Evolutionary conservation across 2,113 vertebrate genomes (phyloP), one percentile per base, ranked within the genome.

Genomic region (Zeus faber): DNA sequence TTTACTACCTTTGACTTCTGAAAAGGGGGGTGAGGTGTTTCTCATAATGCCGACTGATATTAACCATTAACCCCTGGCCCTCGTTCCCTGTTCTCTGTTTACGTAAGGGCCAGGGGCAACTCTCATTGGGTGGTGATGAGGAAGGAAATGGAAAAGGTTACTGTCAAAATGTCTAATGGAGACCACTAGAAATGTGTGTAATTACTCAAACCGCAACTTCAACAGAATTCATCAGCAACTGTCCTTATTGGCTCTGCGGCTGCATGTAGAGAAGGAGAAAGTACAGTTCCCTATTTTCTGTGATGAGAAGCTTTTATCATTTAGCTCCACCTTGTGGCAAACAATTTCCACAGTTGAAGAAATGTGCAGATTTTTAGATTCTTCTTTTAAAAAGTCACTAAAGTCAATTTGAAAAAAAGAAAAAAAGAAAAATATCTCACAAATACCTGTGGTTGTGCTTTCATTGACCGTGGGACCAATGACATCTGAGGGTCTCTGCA

Each of bases 271-370:
- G 11, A 35, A 14, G 11, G 3, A 13, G 33, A 1, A 4, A 1
- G 3, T 14, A n/a, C n/a, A n/a, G 22, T 44, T 6, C 41, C 2
- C 37, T 0, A 3, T 25, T 5, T 21, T 20, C 4, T 2, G 13
- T 2, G 33, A 9, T 7, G 6, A 18, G 26, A 49, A n/a, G 4
- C 4, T 3, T 6, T 70, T 44, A 29, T 47, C 18, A n/a, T 33
- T 24, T 72, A 53, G 58, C 74, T 58, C 84, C 87, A 83, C 47
- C 87, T 81, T 65, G 81, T 87, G 85, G 75, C 31, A 1, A 54
- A 35, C 58, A 25, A 0, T n/a, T n/a, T n/a, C n/a, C n/a, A n/a
- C n/a, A n/a, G n/a, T n/a, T n/a, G n/a, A n/a, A n/a, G n/a, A n/a
- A n/a, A n/a, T n/a, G n/a, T n/a, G n/a, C n/a, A n/a, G n/a, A n/a